Base-by-base conservation (phyloP, 2,797 vertebrate species). In the Mormyrus proboscirostris region DNA sequence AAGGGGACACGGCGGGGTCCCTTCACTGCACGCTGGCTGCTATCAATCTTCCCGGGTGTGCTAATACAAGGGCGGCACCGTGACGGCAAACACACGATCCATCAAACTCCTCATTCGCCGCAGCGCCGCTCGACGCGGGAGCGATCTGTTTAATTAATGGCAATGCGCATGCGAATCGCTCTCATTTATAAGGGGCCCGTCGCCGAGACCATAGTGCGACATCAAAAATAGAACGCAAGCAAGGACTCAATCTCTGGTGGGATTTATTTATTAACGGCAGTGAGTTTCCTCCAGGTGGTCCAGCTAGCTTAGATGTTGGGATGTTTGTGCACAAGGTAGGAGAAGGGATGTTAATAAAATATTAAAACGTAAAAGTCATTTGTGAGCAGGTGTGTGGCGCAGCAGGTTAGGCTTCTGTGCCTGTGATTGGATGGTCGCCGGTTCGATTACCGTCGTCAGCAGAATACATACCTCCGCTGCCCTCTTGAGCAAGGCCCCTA, bases 1-100 rank as follows among this genome's bases (percentile, higher is more conserved):
- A 95, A 93, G 95, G 94, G 76, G 3, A 90, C 93, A 90, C 94
- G 65, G 92, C 47, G 79, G 94, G 94, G 89, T 89, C 91, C 89
- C 91, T 53, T 50, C 7, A 9, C 87, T 10, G 16, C 86, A 65
- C 55, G 57, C 86, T n/a, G 25, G 86, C 86, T 25, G 55, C 83
- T 55, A 88, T 89, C 69, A 73, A 88, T 84, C 59, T 89, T 73
- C 65, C 84, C 7, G 29, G 19, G 65, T 65, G 41, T 49, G n/a
- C 50, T 53, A 38, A 51, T 53, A 19, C n/a, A 9, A 87, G 84
- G 19, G 62, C n/a, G 3, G 29, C 19, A 57, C 38, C 57, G 12
- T 69, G 38, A 88, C 87, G 44, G 12, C 57, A 47, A 88, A 65
- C 41, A 57, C 25, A 6, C 86, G 6, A 87, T 87, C 86, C 53